Evolutionary conservation across 2,888 invertebrate genomes (phyloP).

Genomic region (Epirrhoe tristata): DNA sequence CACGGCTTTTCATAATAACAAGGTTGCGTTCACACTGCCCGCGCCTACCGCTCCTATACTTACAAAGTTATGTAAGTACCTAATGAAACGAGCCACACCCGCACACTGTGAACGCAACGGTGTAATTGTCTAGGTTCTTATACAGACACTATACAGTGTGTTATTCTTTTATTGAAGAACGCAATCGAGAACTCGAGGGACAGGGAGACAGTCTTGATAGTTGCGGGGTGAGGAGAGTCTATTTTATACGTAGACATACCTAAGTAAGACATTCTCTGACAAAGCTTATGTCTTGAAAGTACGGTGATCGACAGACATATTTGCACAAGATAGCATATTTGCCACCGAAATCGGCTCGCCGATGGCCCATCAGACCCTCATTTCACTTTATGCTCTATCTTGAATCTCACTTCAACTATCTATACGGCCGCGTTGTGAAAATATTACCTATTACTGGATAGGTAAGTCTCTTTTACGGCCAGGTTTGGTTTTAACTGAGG

Average conservation of each 20-base stretch:
- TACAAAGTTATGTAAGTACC: no score
- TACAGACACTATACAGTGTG: no score
- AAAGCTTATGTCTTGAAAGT: constrained; percentile 35
- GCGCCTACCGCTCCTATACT: not conserved
- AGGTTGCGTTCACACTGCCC: not conserved
- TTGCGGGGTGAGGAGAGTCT: no score
- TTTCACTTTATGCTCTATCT: constrained; percentile 47
- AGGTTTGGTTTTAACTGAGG: constrained; percentile 29
- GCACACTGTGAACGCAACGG: constrained; percentile 15
- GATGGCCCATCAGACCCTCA: constrained; percentile 48
- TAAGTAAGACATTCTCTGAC: no score
- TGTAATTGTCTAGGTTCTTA: no score
- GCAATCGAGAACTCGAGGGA: no score
- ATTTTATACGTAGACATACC: no score
- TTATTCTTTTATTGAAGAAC: no score
- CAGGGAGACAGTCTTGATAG: no score
- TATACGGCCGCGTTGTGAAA: constrained; percentile 40
- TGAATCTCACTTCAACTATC: constrained; percentile 43
- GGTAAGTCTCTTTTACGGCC: constrained; percentile 31
- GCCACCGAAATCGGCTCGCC: constrained; percentile 44
- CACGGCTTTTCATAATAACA: not conserved
- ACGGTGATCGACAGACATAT: constrained; percentile 42
- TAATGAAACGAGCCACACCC: no score
- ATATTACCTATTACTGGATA: constrained; percentile 38
- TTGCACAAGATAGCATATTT: constrained; percentile 47